These are phyloP conservation scores for Leucosticte australis DNA, from an alignment of 2,113 vertebrate genomes.

Conservation along the genomic window DNA sequence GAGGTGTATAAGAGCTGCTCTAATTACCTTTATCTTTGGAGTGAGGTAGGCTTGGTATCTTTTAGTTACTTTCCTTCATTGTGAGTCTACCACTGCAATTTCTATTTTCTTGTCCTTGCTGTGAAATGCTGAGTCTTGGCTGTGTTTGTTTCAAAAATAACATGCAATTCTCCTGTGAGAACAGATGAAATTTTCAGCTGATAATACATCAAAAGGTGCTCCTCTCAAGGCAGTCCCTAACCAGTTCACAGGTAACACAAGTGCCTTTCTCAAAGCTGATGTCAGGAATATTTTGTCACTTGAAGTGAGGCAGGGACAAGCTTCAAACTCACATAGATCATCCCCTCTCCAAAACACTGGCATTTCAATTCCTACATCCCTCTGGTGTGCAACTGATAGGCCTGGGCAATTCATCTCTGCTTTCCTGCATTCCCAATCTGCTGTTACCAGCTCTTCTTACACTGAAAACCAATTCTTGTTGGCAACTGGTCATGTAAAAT, in stretches of 20 bases:
- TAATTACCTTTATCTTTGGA: neutral
- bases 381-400: conserved; percentile 8
- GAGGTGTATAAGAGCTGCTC: neutral
- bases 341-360: neutral
- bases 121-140: neutral
- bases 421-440: neutral
- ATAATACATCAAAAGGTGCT: neutral
- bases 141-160: neutral
- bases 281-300: neutral
- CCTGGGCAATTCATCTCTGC: neutral
- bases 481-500: neutral
- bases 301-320: neutral
- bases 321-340: neutral
- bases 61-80: neutral
- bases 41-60: neutral
- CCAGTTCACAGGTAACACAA: neutral
- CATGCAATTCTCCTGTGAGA: neutral
- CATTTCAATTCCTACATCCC: neutral
- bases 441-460: neutral
- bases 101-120: neutral
- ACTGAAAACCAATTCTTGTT: neutral
- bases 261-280: neutral
- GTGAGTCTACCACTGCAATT: neutral
- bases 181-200: neutral
- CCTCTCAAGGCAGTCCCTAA: neutral